These are phyloP conservation scores for Cyphomyrus discorhynchus DNA, from an alignment of 2,113 vertebrate genomes.

Conservation along the genomic window DNA sequence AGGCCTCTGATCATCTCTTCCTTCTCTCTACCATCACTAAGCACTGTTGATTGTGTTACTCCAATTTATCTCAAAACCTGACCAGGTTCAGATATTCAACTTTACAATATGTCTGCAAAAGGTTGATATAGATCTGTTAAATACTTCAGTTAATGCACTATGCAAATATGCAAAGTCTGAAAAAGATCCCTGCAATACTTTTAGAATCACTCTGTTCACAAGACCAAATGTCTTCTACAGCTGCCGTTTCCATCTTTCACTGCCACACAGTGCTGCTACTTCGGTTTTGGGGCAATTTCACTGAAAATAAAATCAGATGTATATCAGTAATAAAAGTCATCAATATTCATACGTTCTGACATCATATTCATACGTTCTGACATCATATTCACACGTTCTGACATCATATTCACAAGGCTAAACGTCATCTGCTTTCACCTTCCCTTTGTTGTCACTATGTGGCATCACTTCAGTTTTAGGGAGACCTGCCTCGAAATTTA, in stretches of 20 bases:
- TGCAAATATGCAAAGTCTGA: background rate
- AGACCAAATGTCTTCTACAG: background rate
- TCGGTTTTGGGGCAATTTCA: background rate
- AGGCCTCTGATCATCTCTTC: background rate
- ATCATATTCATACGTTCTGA: background rate
- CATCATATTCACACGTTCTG: background rate
- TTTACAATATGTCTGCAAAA: background rate
- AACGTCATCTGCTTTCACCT: background rate
- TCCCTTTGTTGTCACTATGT: background rate
- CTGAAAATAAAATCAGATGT: background rate
- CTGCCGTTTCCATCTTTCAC: background rate
- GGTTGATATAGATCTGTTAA: background rate
- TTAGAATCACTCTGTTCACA: background rate
- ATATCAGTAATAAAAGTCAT: background rate
- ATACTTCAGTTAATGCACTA: background rate
- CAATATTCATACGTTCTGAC: background rate
- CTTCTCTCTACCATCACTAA: background rate
- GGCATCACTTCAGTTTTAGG: background rate
- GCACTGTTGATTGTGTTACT: background rate
- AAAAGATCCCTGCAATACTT: background rate
- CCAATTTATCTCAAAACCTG: background rate
- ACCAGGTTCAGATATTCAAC: background rate
- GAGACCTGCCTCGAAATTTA: background rate
- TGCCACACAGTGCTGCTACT: background rate
- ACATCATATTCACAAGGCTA: background rate